Conservation (phyloP, 2,888 invertebrate species). For the Phaedon cochleariae region DNA sequence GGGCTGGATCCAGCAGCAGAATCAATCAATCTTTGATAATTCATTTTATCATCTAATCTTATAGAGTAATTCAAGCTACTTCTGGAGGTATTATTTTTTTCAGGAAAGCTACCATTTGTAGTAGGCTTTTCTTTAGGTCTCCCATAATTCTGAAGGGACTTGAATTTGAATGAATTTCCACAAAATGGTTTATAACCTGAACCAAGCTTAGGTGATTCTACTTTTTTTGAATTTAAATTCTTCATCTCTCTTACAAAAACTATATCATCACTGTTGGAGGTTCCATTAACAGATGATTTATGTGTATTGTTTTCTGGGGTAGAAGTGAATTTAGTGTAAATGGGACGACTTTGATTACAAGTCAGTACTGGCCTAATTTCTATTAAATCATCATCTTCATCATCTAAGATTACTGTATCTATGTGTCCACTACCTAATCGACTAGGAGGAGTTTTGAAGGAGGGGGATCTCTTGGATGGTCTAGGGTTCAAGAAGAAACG, state of each 20-base stretch:
- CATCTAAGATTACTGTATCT: constrained; percentile 43
- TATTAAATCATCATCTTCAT: constrained; percentile 45
- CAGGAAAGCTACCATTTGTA: not conserved
- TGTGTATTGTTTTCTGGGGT: constrained; percentile 27
- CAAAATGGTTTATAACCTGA: constrained; percentile 23
- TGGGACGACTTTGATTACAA: constrained; percentile 1
- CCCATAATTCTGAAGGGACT: constrained; percentile 12
- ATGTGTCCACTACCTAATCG: constrained; percentile 14
- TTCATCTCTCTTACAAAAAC: constrained; percentile 49
- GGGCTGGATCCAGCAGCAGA: constrained; percentile 51
- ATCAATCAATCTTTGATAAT: constrained; percentile 66
- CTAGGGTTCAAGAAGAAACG: constrained; percentile 17
- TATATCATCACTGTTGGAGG: constrained; percentile 50
- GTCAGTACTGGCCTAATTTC: constrained; percentile 17
- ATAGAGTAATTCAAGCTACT: constrained; percentile 64
- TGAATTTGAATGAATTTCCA: constrained; percentile 6
- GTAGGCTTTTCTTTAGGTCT: constrained; percentile 29
- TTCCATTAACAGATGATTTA: constrained; percentile 21
- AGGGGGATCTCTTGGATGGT: constrained; percentile 24
- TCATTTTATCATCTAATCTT: constrained; percentile 67
- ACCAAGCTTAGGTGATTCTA: constrained; percentile 41
- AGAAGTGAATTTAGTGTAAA: constrained; percentile 31
- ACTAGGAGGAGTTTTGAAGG: constrained; percentile 22
- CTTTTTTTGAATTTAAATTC: constrained; percentile 44
- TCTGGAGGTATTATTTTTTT: not conserved